Conservation (phyloP, 2,888 invertebrate genomes). For the Dasypogon diadema region DNA sequence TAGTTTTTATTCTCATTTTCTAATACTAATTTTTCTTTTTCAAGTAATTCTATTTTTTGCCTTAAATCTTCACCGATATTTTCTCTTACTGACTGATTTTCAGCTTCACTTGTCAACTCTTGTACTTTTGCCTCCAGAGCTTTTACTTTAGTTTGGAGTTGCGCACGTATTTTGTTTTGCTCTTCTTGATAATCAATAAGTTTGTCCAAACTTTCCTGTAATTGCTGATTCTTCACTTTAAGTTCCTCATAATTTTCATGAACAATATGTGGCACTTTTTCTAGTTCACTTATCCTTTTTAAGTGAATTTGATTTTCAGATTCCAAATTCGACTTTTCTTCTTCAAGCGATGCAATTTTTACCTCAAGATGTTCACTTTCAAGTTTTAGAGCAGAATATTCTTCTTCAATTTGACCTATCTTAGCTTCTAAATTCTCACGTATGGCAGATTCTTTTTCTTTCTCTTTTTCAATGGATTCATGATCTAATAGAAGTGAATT, state of each 20-base stretch:
- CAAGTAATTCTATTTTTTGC: not conserved
- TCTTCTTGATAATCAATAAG: conserved; percentile 59
- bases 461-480: not conserved
- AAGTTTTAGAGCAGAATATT: conserved; percentile 58
- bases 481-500: not conserved
- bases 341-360: conserved; percentile 58
- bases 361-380: conserved; percentile 57
- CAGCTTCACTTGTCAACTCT: too few species aligned
- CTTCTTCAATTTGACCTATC: conserved; percentile 63
- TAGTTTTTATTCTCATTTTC: too few species aligned
- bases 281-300: not conserved
- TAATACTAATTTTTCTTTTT: not conserved
- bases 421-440: conserved; percentile 65
- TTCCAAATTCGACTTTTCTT: conserved; percentile 43
- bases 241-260: not conserved
- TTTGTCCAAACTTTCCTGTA: conserved; percentile 58
- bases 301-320: not conserved
- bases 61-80: not conserved
- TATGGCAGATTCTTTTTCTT: conserved; percentile 9
- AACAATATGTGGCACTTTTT: conserved; percentile 49
- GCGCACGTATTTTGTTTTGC: conserved; percentile 61
- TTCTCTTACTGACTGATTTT: conserved; percentile 4
- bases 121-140: conserved; percentile 1
- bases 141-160: conserved; percentile 52
- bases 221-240: conserved; percentile 56